These are phyloP conservation scores for Cydia strobilella DNA, from an alignment of 1,140 invertebrate species.

Conservation along the genomic window DNA sequence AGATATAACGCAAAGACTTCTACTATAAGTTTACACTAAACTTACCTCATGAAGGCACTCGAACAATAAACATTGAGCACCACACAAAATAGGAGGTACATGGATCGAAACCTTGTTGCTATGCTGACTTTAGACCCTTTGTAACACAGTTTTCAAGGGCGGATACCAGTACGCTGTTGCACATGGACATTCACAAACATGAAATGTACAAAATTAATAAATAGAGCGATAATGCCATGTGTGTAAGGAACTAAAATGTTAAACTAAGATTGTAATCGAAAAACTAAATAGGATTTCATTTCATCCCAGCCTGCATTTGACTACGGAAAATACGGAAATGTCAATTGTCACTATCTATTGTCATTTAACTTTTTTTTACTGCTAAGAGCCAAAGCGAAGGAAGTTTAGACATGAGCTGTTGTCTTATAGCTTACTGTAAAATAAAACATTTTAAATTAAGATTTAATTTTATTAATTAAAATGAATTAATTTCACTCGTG, in stretches of 20 bases:
- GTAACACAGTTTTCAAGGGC: constrained; percentile 73
- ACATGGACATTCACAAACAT: constrained; percentile 46
- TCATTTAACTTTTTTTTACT: constrained; percentile 24
- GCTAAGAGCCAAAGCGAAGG: neutral
- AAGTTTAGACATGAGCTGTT: neutral
- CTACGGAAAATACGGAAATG: constrained; percentile 24
- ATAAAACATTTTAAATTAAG: neutral
- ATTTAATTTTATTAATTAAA: neutral
- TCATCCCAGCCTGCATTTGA: constrained; percentile 46
- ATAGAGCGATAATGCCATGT: constrained; percentile 37
- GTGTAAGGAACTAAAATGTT: constrained; percentile 41
- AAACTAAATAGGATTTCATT: constrained; percentile 56
- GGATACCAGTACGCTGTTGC: constrained; percentile 51
- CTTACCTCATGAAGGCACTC: constrained; percentile 71
- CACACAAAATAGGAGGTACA: constrained; percentile 60
- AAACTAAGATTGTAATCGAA: constrained; percentile 52
- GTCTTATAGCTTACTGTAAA: neutral
- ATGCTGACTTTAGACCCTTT: constrained; percentile 77
- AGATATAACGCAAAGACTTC: neutral
- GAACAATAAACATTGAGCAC: constrained; percentile 44
- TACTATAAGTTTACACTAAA: constrained; percentile 27
- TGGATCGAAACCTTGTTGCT: constrained; percentile 69
- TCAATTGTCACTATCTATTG: constrained; percentile 20
- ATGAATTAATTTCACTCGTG: constrained; percentile 12
- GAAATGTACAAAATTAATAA: constrained; percentile 40